Percentiles rank a stretch among this genome's conserved stretches.
phyloP scores from a whole-genome alignment of 2,113 vertebrate genomes.

The Stegastes partitus region DNA sequence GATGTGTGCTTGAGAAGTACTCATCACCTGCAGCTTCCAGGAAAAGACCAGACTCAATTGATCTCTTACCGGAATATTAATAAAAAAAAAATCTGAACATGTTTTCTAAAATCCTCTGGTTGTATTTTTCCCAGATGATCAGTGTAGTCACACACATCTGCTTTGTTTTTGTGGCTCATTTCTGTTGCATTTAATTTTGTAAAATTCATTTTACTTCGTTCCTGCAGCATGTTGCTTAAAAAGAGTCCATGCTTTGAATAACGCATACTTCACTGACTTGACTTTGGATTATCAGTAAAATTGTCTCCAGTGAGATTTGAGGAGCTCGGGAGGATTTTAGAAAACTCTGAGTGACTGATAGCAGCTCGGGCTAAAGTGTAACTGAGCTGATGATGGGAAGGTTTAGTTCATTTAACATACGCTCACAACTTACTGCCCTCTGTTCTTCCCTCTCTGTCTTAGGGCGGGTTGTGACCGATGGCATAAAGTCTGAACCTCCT shows the following conservation, averaged over 20 bases:
- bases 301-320: conserved; percentile 40
- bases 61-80: background rate
- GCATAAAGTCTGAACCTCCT: conserved; percentile 31
- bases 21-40: conserved; percentile 9
- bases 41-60: background rate
- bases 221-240: conserved; percentile 15
- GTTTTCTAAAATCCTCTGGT: background rate
- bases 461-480: conserved; percentile 37
- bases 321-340: conserved; percentile 19
- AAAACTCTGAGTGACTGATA: conserved; percentile 21
- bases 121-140: background rate
- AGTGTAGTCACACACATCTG: no score
- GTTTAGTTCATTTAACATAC: conserved; percentile 12
- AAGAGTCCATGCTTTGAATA: conserved; percentile 13
- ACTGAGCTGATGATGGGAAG: background rate
- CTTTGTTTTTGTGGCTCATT: background rate
- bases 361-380: conserved; percentile 6
- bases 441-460: conserved; percentile 40
- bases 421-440: conserved; percentile 5
- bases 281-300: conserved; percentile 43
- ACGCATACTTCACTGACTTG: conserved; percentile 21
- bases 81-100: background rate
- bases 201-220: background rate
- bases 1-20: conserved; percentile 57
- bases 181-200: background rate